Evolutionary conservation across 2,888 invertebrate species (phyloP), one percentile per base, ranked within the genome.

Genomic region (Zhuqinia jingwanae): DNA sequence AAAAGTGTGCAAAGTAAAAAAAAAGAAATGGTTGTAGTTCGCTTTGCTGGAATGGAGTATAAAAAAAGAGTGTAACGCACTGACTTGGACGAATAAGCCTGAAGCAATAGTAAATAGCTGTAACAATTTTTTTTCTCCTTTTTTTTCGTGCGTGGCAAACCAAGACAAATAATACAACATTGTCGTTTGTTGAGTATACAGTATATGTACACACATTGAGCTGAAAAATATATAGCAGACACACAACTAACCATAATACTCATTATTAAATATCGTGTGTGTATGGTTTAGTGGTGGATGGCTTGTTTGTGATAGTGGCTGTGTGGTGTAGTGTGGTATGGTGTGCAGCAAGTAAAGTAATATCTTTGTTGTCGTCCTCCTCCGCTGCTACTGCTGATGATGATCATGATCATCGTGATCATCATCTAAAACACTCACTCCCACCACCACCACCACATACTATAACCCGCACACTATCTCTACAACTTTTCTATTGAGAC

Each of bases 111-210:
- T 68, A 77, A 77, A 84, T 82, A 82, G 60, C 60, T 60, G 60
- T 50, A 75, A 63, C 75, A 75, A n/a, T n/a, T n/a, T n/a, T n/a
- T n/a, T n/a, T n/a, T n/a, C n/a, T n/a, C 63, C 82, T 81, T 73
- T 73, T 73, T 30, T 53, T 45, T 75, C 75, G 82, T 82, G 82
- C 82, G 82, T 82, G 82, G 82, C 75, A 76, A 83, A 42, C 75
- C 83, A 60, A 83, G 83, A 83, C 75, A 83, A 83, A 83, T 76
- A 82, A 78, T 78, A 65, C 65, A n/a, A n/a, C n/a, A 78, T 77
- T 77, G 58, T 60, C 13, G 47, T 22, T 22, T 25, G 30, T 8
- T 15, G 30, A 56, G 17, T 45, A 36, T 63, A 45, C 53, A n/a
- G n/a, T n/a, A n/a, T n/a, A n/a, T n/a, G n/a, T n/a, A n/a, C 70